phyloP scores from a whole-genome alignment of 2,888 invertebrate genomes.

The Acronicta alni region DNA sequence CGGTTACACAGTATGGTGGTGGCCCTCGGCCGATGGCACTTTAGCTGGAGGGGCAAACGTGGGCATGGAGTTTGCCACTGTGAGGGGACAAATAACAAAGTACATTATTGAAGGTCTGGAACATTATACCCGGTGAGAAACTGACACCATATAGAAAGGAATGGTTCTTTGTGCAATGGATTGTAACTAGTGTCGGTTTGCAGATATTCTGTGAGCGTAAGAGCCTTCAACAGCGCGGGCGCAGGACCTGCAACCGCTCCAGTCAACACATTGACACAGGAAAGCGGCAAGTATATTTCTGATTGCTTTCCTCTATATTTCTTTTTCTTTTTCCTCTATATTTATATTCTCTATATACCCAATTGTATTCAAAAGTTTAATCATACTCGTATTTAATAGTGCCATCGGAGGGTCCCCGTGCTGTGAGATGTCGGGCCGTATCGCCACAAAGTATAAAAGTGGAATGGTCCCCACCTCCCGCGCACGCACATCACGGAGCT shows the following conservation, averaged over 20 bases:
- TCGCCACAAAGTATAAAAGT: conserved; percentile 95
- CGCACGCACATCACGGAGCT: conserved; percentile 92
- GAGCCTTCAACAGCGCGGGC: conserved; percentile 95
- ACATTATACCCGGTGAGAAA: conserved; percentile 92
- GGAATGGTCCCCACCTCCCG: conserved; percentile 93
- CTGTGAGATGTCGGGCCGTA: conserved; percentile 92
- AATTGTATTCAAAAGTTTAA: not conserved
- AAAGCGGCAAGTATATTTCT: conserved; percentile 90
- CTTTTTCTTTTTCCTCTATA: no score
- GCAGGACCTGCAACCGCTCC: conserved; percentile 94
- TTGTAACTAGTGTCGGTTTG: conserved; percentile 30
- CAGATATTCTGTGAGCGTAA: conserved; percentile 94
- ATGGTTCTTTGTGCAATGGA: not conserved
- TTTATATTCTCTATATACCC: no score
- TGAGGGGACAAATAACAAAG: conserved; percentile 92
- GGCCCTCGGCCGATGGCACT: conserved; percentile 82
- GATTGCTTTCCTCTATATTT: not conserved
- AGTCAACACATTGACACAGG: conserved; percentile 94
- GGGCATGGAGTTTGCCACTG: conserved; percentile 90
- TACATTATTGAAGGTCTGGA: conserved; percentile 92
- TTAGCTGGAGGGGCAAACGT: conserved; percentile 77
- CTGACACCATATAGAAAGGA: not conserved
- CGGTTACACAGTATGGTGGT: conserved; percentile 94
- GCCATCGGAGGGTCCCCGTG: conserved; percentile 94
- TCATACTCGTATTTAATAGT: conserved; percentile 78